These are phyloP conservation scores for Leptoteleia sp. DNA, from an alignment of 1,140 invertebrate species.

Conservation along the genomic window DNA sequence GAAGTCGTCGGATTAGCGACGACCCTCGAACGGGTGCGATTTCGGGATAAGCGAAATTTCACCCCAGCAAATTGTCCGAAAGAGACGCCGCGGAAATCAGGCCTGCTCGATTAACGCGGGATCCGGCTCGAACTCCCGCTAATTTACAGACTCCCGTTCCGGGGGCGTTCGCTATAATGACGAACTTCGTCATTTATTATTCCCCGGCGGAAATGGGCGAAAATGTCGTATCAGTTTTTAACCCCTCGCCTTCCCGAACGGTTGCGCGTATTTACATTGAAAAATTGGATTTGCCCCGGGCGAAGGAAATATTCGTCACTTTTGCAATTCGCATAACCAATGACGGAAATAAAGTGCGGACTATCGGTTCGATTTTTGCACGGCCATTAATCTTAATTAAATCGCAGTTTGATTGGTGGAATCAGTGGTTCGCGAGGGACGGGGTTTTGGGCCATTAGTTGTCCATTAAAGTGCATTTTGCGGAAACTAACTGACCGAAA, in stretches of 20 bases:
- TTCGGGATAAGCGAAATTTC: conserved; percentile 75
- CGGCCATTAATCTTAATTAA: conserved; percentile 52
- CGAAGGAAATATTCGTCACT: conserved; percentile 9
- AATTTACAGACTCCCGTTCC: conserved; percentile 70
- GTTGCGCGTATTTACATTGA: conserved; percentile 45
- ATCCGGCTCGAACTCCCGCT: conserved; percentile 72
- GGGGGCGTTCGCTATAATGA: conserved; percentile 47
- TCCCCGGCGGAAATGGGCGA: conserved; percentile 29
- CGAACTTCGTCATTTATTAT: conserved; percentile 51
- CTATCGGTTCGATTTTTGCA: conserved; percentile 17
- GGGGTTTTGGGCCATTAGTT: conserved; percentile 16
- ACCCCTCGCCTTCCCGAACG: neutral
- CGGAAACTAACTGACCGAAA: neutral
- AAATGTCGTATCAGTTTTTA: conserved; percentile 34
- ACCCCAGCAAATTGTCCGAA: conserved; percentile 72
- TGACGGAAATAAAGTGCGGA: conserved; percentile 20
- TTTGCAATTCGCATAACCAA: conserved; percentile 5
- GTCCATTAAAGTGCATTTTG: conserved; percentile 23
- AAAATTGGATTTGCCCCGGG: conserved; percentile 23
- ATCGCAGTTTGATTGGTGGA: conserved; percentile 27
- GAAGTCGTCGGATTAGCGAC: conserved; percentile 55
- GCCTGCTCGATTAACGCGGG: conserved; percentile 71
- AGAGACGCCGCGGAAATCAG: conserved; percentile 72
- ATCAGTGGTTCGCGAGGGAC: conserved; percentile 16
- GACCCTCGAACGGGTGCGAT: too few species aligned